Evolutionary conservation across 2,888 invertebrate genomes (phyloP), one percentile per base, ranked within the genome.

Genomic region (Macaria notata): DNA sequence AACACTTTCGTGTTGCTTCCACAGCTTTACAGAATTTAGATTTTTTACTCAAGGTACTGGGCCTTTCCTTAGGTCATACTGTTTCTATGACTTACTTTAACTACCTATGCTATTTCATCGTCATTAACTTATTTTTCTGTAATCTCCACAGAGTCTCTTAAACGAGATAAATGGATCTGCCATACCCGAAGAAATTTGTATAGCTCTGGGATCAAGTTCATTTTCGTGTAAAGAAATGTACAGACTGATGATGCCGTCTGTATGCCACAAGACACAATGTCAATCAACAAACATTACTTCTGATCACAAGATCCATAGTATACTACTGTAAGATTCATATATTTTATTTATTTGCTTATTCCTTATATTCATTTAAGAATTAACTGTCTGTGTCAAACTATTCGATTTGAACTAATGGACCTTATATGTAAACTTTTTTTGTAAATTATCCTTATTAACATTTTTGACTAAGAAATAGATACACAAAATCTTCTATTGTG

Each of bases 1-100:
- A 79, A 66, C 85, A 92, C 71, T 92, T 84, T 76, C 79, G 83
- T 36, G 64, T 75, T 36, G 89, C 85, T 31, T 88, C 87, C 4
- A 78, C 80, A 33, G 88, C 92, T 4, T 73, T 92, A 57, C 82
- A 85, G 52, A 89, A 86, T 70, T 76, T 92, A 57, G 92, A 92
- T 66, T 86, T 81, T 60, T 83, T 91, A 57, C 63, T 88, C 42
- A 88, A 91, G 79, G 92, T 91, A 71, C 4, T 7, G 8, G 19
- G 6, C 4, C n/a, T n/a, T n/a, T n/a, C n/a, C n/a, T n/a, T 33
- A 33, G 4, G 33, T 4, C 33, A 33, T 33, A 33, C 33, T 6
- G 6, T 33, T 33, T 6, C 33, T n/a, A n/a, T n/a, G n/a, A n/a
- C n/a, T n/a, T n/a, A n/a, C n/a, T n/a, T n/a, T n/a, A n/a, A n/a